phyloP scores from a whole-genome alignment of 2,113 vertebrate genomes.

The Anser cygnoides region DNA sequence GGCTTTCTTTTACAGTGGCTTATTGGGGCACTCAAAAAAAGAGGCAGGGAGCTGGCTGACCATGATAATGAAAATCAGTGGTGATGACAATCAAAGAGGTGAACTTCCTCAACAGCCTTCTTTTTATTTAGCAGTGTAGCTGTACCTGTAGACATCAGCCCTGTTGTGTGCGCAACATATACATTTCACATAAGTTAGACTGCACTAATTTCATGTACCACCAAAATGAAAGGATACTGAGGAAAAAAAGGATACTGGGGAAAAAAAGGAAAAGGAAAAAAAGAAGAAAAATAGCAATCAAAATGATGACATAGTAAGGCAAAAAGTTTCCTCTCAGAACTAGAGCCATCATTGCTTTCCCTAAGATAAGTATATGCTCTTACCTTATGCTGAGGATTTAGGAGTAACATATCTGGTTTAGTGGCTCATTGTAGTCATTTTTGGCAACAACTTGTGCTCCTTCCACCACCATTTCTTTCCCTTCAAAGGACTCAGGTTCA shows the following conservation, averaged over 20 bases:
- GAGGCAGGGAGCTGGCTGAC: neutral
- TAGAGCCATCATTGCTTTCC: neutral
- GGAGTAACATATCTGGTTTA: neutral
- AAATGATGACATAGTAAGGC: neutral
- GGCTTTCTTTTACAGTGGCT: neutral
- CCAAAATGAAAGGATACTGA: fast-evolving
- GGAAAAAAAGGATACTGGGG: fast-evolving
- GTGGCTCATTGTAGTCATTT: neutral
- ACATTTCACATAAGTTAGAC: neutral
- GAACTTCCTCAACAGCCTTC: neutral
- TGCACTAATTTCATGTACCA: neutral
- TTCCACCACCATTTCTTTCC: neutral
- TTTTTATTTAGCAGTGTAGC: neutral
- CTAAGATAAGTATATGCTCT: neutral
- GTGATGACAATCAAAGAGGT: neutral
- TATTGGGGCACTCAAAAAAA: neutral
- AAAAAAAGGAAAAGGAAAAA: neutral
- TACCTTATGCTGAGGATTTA: neutral
- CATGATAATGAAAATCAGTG: neutral
- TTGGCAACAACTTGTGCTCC: neutral
- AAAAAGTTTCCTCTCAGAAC: neutral
- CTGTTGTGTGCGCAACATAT: neutral
- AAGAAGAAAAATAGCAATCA: neutral
- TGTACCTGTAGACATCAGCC: neutral
- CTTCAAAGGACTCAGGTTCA: neutral